These are phyloP conservation scores for Columba guinea DNA, from an alignment of 2,797 vertebrate species.

Conservation along the genomic window DNA sequence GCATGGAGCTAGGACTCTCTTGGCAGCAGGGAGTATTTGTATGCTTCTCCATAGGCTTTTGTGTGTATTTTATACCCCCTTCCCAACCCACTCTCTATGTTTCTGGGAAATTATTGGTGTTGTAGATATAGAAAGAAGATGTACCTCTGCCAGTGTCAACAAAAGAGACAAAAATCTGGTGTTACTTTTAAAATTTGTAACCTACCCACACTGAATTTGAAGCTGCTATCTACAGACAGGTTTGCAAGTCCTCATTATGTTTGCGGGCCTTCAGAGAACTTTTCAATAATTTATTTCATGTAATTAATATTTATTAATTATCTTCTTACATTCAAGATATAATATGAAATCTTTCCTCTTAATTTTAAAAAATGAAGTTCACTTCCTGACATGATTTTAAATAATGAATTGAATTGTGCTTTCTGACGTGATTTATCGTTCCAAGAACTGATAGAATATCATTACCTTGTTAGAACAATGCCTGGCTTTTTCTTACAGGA, in stretches of 20 bases:
- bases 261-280: not conserved
- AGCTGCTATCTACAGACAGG: not conserved
- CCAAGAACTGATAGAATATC: not conserved
- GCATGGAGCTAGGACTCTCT: not conserved
- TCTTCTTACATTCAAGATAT: not conserved
- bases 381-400: constrained; percentile 40
- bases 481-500: not conserved
- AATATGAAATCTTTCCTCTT: constrained; percentile 15
- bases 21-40: not conserved
- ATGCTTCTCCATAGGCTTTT: not conserved
- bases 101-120: not conserved
- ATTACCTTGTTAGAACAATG: constrained; percentile 3
- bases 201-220: not conserved
- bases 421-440: constrained; percentile 34
- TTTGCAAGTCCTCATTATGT: not conserved
- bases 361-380: constrained; percentile 38
- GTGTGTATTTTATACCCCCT: not conserved
- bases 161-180: not conserved
- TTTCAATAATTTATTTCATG: not conserved
- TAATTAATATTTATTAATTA: constrained; percentile 7
- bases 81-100: accelerated
- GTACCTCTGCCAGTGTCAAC: not conserved
- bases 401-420: constrained; percentile 17
- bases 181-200: not conserved
- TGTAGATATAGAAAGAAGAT: not conserved